Evolutionary conservation across 2,797 vertebrate species (phyloP).

Genomic region (Hemibagrus guttatus): DNA sequence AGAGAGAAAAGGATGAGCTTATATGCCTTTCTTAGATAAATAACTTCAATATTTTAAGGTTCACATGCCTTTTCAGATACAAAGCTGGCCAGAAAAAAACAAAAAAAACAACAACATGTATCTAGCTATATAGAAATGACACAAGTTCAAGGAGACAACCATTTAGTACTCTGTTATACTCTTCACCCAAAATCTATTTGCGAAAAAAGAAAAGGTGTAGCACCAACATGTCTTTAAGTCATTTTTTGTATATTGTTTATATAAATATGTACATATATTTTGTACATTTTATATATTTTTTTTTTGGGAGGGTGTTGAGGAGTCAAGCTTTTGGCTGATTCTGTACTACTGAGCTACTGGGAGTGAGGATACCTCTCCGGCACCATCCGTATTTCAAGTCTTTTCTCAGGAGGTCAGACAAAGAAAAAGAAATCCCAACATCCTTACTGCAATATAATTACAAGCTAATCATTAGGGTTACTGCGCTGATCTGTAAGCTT

Average conservation of each 20-base stretch:
- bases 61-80: slow-evolving; percentile 76
- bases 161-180: slow-evolving; percentile 54
- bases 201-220: slow-evolving; percentile 64
- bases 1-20: slow-evolving; percentile 72
- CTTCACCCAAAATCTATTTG: slow-evolving; percentile 73
- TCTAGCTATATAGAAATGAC: slow-evolving; percentile 68
- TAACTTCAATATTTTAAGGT: slow-evolving; percentile 71
- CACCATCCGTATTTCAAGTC: slow-evolving; percentile 76
- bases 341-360: slow-evolving; percentile 74
- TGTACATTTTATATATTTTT: slow-evolving; percentile 18
- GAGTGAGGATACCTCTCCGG: slow-evolving; percentile 63
- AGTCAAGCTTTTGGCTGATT: slow-evolving; percentile 60
- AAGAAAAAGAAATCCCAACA: slow-evolving; percentile 66
- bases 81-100: slow-evolving; percentile 70
- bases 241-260: slow-evolving; percentile 1
- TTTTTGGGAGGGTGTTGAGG: slow-evolving; percentile 10
- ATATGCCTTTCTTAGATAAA: slow-evolving; percentile 80
- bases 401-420: slow-evolving; percentile 72
- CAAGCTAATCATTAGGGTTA: slow-evolving; percentile 18
- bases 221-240: slow-evolving; percentile 64
- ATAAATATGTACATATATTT: slow-evolving; percentile 54
- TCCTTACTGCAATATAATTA: slow-evolving; percentile 44
- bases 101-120: slow-evolving; percentile 27
- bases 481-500: slow-evolving; percentile 26
- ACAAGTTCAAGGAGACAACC: slow-evolving; percentile 62